A percentile compares a stretch with the other conserved stretches of the same genome.
Evolutionary conservation across 2,113 vertebrate species (phyloP).

Genomic region (Chrysochloris asiatica): DNA sequence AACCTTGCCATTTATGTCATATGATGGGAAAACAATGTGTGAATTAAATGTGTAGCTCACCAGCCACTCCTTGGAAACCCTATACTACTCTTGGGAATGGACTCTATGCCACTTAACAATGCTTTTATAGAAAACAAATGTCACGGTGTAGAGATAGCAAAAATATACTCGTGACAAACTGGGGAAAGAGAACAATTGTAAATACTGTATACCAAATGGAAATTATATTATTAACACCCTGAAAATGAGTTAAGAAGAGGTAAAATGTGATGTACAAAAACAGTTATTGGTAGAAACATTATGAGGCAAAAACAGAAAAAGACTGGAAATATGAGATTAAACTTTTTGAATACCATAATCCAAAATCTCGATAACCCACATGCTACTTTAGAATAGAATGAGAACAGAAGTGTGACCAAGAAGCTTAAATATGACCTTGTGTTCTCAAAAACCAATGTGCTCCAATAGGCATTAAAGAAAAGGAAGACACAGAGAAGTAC

Average conservation of each 20-base stretch:
- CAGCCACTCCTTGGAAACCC: too few relatives aligned
- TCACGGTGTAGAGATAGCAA: background rate
- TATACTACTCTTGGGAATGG: too few relatives aligned
- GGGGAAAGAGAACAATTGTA: background rate
- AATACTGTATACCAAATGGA: background rate
- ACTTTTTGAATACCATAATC: background rate
- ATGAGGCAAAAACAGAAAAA: background rate
- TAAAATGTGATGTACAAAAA: background rate
- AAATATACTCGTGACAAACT: background rate
- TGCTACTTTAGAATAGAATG: background rate
- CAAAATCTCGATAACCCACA: background rate
- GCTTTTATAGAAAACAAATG: constrained; percentile 48
- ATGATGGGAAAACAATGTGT: constrained; percentile 44
- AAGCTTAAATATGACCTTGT: background rate
- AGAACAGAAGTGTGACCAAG: background rate
- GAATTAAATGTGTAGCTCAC: background rate
- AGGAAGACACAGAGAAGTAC: too few relatives aligned
- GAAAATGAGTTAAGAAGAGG: background rate
- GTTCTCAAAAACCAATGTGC: background rate
- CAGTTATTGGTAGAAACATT: background rate
- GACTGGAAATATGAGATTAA: background rate
- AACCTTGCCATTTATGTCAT: constrained; percentile 38
- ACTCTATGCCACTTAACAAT: too few relatives aligned
- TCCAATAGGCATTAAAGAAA: too few relatives aligned
- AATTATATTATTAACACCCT: background rate